These are phyloP conservation scores for Noctua janthe DNA, from an alignment of 2,888 invertebrate species.

Conservation along the genomic window DNA sequence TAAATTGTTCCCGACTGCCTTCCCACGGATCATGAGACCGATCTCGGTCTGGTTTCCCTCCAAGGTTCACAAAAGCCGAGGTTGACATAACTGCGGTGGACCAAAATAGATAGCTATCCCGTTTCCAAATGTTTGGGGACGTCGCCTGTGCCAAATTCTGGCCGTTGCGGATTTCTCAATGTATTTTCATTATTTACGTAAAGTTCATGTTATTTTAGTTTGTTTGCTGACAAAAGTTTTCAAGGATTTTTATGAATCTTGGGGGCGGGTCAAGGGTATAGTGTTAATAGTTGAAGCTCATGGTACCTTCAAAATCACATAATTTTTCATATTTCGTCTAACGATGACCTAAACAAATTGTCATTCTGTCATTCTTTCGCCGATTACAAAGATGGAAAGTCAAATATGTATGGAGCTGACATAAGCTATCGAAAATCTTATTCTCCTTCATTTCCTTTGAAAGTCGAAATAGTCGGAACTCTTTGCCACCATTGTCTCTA, in stretches of 20 bases:
- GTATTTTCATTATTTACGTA: constrained; percentile 65
- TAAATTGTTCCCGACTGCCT: constrained; percentile 7
- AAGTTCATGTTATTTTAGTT: constrained; percentile 54
- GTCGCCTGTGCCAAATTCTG: constrained; percentile 78
- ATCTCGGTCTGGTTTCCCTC: constrained; percentile 42
- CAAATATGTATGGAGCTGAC: background rate
- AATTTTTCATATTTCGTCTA: background rate
- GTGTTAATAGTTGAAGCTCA: background rate
- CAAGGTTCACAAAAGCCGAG: constrained; percentile 44
- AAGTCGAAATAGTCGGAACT: background rate
- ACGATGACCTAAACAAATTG: background rate
- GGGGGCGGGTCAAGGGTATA: constrained; percentile 24
- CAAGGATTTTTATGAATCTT: constrained; percentile 35
- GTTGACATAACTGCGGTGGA: constrained; percentile 61
- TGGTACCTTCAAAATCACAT: background rate
- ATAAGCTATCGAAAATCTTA: background rate
- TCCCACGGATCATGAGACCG: constrained; percentile 51
- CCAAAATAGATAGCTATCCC: constrained; percentile 78
- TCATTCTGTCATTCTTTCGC: background rate
- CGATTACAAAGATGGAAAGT: background rate
- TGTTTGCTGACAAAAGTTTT: constrained; percentile 45
- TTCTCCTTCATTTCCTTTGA: background rate
- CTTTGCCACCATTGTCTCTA: background rate
- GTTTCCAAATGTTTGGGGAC: constrained; percentile 75
- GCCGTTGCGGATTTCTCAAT: constrained; percentile 61